Evolutionary conservation across 2,797 vertebrate genomes (phyloP).

Genomic region (Cossypha heuglini): DNA sequence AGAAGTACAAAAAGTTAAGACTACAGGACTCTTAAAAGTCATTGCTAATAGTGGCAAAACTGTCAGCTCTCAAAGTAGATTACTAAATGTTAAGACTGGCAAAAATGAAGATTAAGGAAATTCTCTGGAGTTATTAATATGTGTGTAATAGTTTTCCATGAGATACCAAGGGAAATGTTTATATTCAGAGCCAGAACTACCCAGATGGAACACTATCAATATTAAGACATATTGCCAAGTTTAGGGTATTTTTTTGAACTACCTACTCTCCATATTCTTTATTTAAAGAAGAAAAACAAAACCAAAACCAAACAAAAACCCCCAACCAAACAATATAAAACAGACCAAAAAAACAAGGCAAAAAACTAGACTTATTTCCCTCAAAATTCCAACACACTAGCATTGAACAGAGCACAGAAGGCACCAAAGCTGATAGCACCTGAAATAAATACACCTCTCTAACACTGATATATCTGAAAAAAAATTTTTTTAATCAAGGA

Average conservation of each 20-base stretch:
- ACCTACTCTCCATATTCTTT: neutral
- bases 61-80: neutral
- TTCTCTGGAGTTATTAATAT: constrained; percentile 13
- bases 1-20: neutral
- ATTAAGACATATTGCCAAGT: neutral
- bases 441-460: neutral
- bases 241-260: neutral
- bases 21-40: neutral
- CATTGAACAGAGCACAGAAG: neutral
- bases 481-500: neutral
- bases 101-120: constrained; percentile 22
- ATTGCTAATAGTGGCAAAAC: neutral
- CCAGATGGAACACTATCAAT: neutral
- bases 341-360: neutral
- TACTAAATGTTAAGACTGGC: neutral
- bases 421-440: neutral
- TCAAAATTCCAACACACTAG: neutral
- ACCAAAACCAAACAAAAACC: neutral
- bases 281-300: neutral
- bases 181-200: neutral
- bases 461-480: neutral
- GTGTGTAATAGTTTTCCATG: neutral
- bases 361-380: neutral
- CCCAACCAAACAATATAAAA: neutral
- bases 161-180: neutral